Conservation (phyloP, 2,797 vertebrate genomes). For the Astyanax mexicanus region DNA sequence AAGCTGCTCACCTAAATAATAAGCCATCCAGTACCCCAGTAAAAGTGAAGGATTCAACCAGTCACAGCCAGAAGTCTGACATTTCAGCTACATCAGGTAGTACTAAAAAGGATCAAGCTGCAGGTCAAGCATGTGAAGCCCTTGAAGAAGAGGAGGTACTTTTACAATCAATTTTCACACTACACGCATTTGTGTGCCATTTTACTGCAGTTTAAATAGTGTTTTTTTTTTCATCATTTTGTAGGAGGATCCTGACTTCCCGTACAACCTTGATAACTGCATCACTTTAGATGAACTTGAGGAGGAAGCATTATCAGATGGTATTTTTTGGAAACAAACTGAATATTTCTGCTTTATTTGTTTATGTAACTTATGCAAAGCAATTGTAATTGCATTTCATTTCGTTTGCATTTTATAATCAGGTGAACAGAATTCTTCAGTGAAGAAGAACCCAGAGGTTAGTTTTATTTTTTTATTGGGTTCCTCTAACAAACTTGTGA, state of each 20-base stretch:
- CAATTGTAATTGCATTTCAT: background rate
- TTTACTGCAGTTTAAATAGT: background rate
- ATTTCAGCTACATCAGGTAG: background rate
- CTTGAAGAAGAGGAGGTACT: constrained; percentile 19
- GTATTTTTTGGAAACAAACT: constrained; percentile 40
- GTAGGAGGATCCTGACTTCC: constrained; percentile 62
- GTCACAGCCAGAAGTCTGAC: too few relatives aligned
- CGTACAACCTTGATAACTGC: constrained; percentile 65
- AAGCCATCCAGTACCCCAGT: constrained; percentile 1
- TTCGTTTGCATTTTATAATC: constrained; percentile 31
- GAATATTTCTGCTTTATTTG: background rate
- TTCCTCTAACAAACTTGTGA: background rate
- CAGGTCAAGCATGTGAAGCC: background rate
- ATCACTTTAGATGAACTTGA: constrained; percentile 75
- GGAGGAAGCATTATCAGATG: constrained; percentile 59
- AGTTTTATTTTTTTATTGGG: background rate
- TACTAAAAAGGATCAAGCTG: background rate
- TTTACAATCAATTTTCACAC: background rate
- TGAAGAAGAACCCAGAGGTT: constrained; percentile 24
- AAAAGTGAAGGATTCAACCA: too few relatives aligned
- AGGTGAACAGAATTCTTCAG: constrained; percentile 8
- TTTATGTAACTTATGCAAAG: background rate
- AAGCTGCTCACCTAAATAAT: background rate
- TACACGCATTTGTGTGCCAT: background rate
- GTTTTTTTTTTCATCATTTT: background rate